Evolutionary conservation across 2,888 invertebrate species (phyloP).

Genomic region (Cheilosia variabilis): DNA sequence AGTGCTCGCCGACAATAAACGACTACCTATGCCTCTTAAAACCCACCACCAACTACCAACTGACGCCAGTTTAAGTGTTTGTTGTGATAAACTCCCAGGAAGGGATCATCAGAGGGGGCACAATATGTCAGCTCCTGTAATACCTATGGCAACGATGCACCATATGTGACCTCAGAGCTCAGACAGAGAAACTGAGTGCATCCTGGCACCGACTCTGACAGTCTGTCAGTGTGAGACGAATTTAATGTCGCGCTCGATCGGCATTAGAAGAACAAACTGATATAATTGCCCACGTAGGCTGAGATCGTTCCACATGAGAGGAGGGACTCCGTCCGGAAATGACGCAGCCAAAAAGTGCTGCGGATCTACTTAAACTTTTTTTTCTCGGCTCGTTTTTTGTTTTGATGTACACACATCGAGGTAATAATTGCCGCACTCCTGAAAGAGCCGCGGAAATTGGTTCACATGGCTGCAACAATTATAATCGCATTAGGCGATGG

Average conservation of each 20-base stretch:
- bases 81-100: constrained; percentile 67
- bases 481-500: constrained; percentile 70
- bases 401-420: constrained; percentile 31
- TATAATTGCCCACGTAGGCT: constrained; percentile 55
- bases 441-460: constrained; percentile 62
- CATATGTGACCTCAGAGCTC: constrained; percentile 62
- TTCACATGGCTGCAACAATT: constrained; percentile 74
- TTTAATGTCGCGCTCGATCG: constrained; percentile 54
- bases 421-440: constrained; percentile 66
- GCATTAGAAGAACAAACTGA: constrained; percentile 37
- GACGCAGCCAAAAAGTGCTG: constrained; percentile 67
- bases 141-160: constrained; percentile 23
- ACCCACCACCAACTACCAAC: constrained; percentile 50
- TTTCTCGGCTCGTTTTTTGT: constrained; percentile 15
- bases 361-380: constrained; percentile 51
- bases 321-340: constrained; percentile 63
- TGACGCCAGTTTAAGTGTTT: constrained; percentile 75
- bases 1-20: constrained; percentile 29
- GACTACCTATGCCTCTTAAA: neutral
- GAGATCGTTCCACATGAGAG: constrained; percentile 61
- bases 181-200: constrained; percentile 46
- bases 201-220: constrained; percentile 50
- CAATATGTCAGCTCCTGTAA: constrained; percentile 62
- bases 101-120: constrained; percentile 52
- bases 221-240: constrained; percentile 57